Evolutionary conservation across 92 coral and sea anemone genomes (phyloP), one percentile per base, ranked within the genome.

Genomic region (Micromussa lordhowensis): DNA sequence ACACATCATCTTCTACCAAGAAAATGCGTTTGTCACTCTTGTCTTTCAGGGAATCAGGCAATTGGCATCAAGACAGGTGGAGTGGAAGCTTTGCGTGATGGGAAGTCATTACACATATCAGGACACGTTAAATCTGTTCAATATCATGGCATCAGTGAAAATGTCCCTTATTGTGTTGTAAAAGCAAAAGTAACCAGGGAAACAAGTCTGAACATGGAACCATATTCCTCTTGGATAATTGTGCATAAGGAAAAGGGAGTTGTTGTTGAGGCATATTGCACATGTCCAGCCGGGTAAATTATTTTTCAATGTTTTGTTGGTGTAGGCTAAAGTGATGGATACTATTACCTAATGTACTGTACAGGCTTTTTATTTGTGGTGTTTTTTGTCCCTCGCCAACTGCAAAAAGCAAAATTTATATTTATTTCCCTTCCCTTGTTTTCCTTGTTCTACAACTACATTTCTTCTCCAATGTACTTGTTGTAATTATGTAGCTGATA

Each of bases 251-350:
- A 69, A 11, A 84, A 53, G 16, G 87, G 76, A 44, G 18, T 55
- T 36, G 28, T 71, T 84, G 64, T 55, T 24, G 80, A 49, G 18
- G 80, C 80, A 11, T 84, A 84, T 21, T 84, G 87, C 61, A 34
- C 80, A 31, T 84, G 87, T 84, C 79, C 71, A 32, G 80, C 87
- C 49, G 87, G 87, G 87, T 83, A 69, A 74, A 9, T 71, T 71
- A 74, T 8, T 74, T 34, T 35, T 74, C 26, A 36, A 38, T 74
- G 53, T 74, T 22, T 74, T 38, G 17, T 24, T 74, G 54, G 26
- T 36, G 53, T 48, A 48, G 5, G 53, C 53, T 48, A 48, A 48
- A 10, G 53, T 10, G 10, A 48, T 48, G 53, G 53, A 48, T 48
- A 48, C 10, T 48, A 48, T 48, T 48, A 48, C 53, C 53, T 48